Evolutionary conservation across 2,888 invertebrate genomes (phyloP).

Genomic region (Lepidocyrtoides sp.): DNA sequence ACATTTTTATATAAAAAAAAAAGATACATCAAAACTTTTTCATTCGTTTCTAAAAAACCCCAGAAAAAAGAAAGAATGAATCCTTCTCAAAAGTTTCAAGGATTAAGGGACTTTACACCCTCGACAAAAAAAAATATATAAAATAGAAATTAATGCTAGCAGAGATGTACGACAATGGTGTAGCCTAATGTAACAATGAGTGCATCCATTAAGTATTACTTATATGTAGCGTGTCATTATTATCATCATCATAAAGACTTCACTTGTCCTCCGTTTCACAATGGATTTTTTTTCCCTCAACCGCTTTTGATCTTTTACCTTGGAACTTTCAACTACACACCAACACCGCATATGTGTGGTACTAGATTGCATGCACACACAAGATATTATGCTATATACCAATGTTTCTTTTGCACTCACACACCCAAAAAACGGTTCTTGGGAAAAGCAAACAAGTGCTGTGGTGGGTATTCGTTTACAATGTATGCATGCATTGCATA

Average conservation of each 20-base stretch:
- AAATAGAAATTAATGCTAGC: constrained; percentile 37
- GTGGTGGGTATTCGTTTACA: not conserved
- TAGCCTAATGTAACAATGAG: constrained; percentile 23
- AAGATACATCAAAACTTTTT: constrained; percentile 24
- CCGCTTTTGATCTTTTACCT: constrained; percentile 61
- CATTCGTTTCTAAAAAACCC: not conserved
- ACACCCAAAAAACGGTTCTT: not conserved
- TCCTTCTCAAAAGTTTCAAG: not conserved
- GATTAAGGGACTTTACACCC: constrained; percentile 48
- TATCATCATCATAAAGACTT: constrained; percentile 22
- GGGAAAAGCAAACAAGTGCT: constrained; percentile 84
- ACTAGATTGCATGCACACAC: not conserved
- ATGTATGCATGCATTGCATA: not conserved
- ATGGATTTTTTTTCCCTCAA: constrained; percentile 19
- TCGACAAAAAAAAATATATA: not conserved
- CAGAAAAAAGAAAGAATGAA: not conserved
- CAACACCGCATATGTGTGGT: constrained; percentile 8
- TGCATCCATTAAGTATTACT: constrained; percentile 53
- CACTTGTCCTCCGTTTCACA: constrained; percentile 22
- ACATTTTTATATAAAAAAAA: not conserved
- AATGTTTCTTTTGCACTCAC: not conserved
- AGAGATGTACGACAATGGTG: not conserved
- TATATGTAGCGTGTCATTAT: constrained; percentile 25
- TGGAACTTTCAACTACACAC: constrained; percentile 13
- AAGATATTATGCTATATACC: not conserved